Conservation (phyloP, 1,140 invertebrate species). For the Drosophila tropicalis region DNA sequence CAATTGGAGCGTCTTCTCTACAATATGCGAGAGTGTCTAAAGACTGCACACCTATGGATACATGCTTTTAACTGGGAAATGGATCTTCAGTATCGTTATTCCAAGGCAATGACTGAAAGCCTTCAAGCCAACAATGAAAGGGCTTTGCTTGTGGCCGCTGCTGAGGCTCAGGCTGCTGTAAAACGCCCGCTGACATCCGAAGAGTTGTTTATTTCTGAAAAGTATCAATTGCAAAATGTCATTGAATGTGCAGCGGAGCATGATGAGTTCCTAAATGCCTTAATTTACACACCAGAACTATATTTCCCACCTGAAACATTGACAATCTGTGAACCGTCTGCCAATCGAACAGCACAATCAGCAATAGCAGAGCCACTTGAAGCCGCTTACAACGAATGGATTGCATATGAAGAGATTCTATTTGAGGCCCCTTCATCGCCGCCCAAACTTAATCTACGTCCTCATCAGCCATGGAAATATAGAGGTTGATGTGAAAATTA, state of each 20-base stretch:
- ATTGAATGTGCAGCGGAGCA: conserved; percentile 39
- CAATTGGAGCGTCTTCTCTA: conserved; percentile 44
- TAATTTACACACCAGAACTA: conserved; percentile 47
- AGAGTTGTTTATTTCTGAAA: conserved; percentile 36
- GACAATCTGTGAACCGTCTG: conserved; percentile 33
- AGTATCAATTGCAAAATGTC: conserved; percentile 39
- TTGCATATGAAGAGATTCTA: conserved; percentile 28
- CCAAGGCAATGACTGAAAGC: conserved; percentile 44
- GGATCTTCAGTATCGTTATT: conserved; percentile 66
- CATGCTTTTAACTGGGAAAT: conserved; percentile 73
- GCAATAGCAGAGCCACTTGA: not conserved
- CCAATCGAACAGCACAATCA: not conserved
- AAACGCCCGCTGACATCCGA: conserved; percentile 14
- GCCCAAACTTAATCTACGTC: conserved; percentile 30
- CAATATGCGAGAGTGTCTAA: conserved; percentile 47
- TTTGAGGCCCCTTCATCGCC: conserved; percentile 54
- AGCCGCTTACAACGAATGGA: not conserved
- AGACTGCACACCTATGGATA: conserved; percentile 53
- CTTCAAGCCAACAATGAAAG: conserved; percentile 21
- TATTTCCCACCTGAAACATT: conserved; percentile 55
- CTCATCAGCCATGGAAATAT: conserved; percentile 4
- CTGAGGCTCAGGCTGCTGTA: conserved; percentile 12
- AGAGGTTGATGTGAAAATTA: conserved; percentile 9
- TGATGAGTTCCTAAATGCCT: conserved; percentile 42
- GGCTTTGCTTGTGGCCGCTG: conserved; percentile 25